phyloP scores from a whole-genome alignment of 2,113 vertebrate genomes.

The Eclectus roratus region DNA sequence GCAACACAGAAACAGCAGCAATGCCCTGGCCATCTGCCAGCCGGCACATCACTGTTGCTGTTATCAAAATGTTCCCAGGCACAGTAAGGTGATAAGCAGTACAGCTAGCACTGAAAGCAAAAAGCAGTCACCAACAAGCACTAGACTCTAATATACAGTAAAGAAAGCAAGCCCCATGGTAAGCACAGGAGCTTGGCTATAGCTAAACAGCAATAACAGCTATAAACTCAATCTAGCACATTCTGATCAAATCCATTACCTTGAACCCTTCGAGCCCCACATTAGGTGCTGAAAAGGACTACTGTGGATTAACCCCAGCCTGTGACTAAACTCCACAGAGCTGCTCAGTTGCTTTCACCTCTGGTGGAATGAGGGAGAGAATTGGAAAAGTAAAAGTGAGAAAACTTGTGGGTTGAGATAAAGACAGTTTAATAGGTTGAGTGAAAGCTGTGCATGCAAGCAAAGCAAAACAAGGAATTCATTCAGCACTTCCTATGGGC shows the following conservation, averaged over 20 bases:
- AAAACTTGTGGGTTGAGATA: not conserved
- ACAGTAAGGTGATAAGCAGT: not conserved
- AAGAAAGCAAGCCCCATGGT: not conserved
- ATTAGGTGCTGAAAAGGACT: not conserved
- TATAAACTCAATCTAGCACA: not conserved
- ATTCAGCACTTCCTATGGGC: not conserved
- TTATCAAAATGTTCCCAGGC: not conserved
- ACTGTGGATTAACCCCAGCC: not conserved
- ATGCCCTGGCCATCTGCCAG: not conserved
- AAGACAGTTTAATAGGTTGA: not conserved
- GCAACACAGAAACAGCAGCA: not conserved
- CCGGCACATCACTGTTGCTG: not conserved
- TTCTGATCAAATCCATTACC: not conserved
- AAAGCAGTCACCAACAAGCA: not conserved
- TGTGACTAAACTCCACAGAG: not conserved
- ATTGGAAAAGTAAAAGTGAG: not conserved
- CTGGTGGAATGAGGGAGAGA: not conserved
- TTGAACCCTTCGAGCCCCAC: not conserved
- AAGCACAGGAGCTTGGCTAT: not conserved
- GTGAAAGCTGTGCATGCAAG: not conserved
- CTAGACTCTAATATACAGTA: not conserved
- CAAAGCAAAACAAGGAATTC: not conserved
- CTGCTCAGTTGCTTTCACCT: not conserved
- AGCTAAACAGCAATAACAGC: not conserved
- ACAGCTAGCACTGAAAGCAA: not conserved